Percentiles rank a stretch among this genome's conserved stretches.
phyloP scores from a whole-genome alignment of 2,113 vertebrate species.

The Ammodytes dubius region DNA sequence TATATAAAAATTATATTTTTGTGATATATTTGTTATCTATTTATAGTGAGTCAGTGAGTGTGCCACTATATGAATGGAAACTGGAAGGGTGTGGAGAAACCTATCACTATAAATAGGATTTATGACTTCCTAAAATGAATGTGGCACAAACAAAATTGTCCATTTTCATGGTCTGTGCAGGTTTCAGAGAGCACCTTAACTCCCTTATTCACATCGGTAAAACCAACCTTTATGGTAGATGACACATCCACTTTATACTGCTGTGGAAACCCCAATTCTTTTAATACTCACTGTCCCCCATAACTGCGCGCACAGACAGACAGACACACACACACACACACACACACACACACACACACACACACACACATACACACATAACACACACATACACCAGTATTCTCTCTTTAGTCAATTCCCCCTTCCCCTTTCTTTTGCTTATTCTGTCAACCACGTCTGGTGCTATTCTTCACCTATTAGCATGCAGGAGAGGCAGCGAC shows the following conservation, averaged over 20 bases:
- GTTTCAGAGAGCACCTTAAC: conserved; percentile 31
- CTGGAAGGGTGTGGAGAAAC: conserved; percentile 12
- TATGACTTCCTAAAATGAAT: conserved; percentile 53
- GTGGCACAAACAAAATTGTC: conserved; percentile 63
- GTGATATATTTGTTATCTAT: neutral
- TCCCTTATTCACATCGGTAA: conserved; percentile 26
- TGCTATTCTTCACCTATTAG: conserved; percentile 46
- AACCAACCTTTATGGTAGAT: conserved; percentile 29
- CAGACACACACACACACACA: neutral
- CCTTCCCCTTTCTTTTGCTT: conserved; percentile 6
- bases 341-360: neutral
- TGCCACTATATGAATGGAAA: neutral
- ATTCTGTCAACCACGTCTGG: conserved; percentile 45
- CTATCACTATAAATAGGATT: conserved; percentile 41
- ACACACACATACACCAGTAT: conserved; percentile 3
- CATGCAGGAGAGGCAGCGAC: conserved; percentile 39
- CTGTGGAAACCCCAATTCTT: neutral
- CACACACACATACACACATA: conserved; percentile 1
- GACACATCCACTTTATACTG: conserved; percentile 32
- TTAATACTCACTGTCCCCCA: conserved; percentile 8
- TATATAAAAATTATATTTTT: no score
- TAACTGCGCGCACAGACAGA: conserved; percentile 12
- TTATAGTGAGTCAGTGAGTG: neutral
- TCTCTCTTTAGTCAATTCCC: conserved; percentile 20
- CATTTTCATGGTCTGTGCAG: conserved; percentile 53